Evolutionary conservation across 2,797 vertebrate genomes (phyloP).

Genomic region (Dendrocincla tyrannina): DNA sequence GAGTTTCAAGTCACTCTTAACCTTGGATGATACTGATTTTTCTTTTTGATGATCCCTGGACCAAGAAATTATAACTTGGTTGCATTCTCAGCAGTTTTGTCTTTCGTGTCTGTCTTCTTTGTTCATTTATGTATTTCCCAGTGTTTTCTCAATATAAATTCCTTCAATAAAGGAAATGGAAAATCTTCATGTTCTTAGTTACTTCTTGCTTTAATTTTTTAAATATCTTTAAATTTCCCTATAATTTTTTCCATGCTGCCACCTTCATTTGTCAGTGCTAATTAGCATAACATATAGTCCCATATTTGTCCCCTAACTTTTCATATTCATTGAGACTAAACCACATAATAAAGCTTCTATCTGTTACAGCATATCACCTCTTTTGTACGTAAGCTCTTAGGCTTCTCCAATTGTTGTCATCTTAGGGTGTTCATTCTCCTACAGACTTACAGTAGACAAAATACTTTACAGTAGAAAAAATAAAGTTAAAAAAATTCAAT

Average conservation of each 20-base stretch:
- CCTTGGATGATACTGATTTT: conserved; percentile 3
- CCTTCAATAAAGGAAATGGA: neutral
- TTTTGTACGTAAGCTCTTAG: neutral
- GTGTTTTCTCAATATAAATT: neutral
- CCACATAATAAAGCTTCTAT: neutral
- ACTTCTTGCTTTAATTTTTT: neutral
- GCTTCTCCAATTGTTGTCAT: neutral
- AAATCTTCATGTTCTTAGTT: neutral
- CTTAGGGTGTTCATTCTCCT: neutral
- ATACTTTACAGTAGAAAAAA: too few relatives aligned
- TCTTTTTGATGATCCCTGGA: neutral
- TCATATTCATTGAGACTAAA: neutral
- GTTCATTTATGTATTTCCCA: neutral
- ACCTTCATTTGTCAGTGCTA: neutral
- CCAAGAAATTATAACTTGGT: neutral
- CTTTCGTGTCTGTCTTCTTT: neutral
- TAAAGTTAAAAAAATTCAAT: neutral
- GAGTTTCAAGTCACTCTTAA: conserved; percentile 26
- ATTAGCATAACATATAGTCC: neutral
- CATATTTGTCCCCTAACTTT: neutral
- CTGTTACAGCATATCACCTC: neutral
- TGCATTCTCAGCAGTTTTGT: neutral
- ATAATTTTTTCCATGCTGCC: neutral
- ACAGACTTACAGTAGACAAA: too few relatives aligned
- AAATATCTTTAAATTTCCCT: neutral